These are phyloP conservation scores for Acromyrmex heyeri DNA, from an alignment of 1,140 invertebrate genomes.

Conservation along the genomic window DNA sequence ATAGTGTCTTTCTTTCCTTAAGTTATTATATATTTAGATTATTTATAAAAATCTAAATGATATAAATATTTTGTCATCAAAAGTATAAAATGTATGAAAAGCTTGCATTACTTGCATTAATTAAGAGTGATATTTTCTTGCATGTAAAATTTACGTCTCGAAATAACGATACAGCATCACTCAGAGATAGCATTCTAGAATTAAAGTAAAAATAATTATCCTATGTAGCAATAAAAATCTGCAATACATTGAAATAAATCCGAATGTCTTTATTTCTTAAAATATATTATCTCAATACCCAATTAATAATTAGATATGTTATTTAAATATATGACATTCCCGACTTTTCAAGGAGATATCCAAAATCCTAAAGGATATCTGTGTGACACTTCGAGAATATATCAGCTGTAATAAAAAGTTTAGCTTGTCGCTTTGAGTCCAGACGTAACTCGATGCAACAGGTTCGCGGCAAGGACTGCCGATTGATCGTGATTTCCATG, in stretches of 20 bases:
- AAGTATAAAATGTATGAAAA: no score
- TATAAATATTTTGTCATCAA: no score
- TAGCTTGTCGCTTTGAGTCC: not conserved
- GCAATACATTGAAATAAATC: no score
- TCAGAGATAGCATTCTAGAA: no score
- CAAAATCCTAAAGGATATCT: not conserved
- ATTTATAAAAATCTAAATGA: no score
- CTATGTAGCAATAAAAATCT: not conserved
- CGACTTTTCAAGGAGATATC: not conserved
- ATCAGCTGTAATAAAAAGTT: not conserved
- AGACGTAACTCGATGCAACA: constrained; percentile 46
- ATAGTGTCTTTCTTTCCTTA: no score
- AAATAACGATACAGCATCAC: no score
- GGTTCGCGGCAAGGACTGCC: constrained; percentile 22
- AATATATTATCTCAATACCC: not conserved
- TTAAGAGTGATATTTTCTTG: no score
- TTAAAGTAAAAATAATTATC: no score
- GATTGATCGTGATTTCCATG: constrained; percentile 57
- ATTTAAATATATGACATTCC: not conserved
- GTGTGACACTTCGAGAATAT: not conserved
- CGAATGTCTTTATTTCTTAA: not conserved
- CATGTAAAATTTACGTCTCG: no score
- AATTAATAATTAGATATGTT: not conserved
- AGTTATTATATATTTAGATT: no score
- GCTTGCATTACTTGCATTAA: no score